These are phyloP conservation scores for Caenorhabditis sp. DNA, from an alignment of 2,888 invertebrate species.

Conservation along the genomic window DNA sequence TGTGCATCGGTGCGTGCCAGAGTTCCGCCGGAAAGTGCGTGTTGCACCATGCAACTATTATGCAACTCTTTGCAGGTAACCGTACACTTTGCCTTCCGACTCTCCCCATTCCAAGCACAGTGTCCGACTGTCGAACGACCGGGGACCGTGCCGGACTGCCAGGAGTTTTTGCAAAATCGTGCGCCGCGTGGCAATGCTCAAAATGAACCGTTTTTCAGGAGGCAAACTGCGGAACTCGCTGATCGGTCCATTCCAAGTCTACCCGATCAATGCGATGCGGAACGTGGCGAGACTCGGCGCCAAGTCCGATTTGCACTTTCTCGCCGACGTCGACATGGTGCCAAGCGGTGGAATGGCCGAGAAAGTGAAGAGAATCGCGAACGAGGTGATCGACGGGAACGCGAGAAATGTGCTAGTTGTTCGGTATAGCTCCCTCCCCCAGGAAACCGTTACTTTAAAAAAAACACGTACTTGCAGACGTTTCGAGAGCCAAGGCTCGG, in stretches of 20 bases:
- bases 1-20: slow-evolving; percentile 39
- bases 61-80: slow-evolving; percentile 28
- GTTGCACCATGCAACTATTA: neutral
- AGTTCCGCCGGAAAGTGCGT: slow-evolving; percentile 19
- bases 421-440: no score
- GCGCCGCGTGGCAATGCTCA: neutral
- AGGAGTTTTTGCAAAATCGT: neutral
- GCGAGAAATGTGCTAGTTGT: slow-evolving; percentile 39
- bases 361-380: slow-evolving; percentile 36
- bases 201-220: no score
- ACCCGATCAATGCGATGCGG: slow-evolving; percentile 64
- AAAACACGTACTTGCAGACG: no score
- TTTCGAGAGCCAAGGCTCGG: slow-evolving; percentile 34
- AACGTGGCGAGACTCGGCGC: slow-evolving; percentile 63
- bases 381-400: slow-evolving; percentile 47
- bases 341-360: slow-evolving; percentile 27
- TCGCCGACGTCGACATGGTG: slow-evolving; percentile 60
- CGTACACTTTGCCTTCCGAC: slow-evolving; percentile 52
- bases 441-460: no score
- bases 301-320: slow-evolving; percentile 56
- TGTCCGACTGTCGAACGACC: slow-evolving; percentile 19
- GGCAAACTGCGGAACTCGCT: neutral
- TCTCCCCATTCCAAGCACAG: slow-evolving; percentile 31
- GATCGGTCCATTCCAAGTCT: slow-evolving; percentile 51
- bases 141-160: neutral